These are phyloP conservation scores for Xiphophorus maculatus DNA, from an alignment of 2,113 vertebrate genomes.

Conservation along the genomic window DNA sequence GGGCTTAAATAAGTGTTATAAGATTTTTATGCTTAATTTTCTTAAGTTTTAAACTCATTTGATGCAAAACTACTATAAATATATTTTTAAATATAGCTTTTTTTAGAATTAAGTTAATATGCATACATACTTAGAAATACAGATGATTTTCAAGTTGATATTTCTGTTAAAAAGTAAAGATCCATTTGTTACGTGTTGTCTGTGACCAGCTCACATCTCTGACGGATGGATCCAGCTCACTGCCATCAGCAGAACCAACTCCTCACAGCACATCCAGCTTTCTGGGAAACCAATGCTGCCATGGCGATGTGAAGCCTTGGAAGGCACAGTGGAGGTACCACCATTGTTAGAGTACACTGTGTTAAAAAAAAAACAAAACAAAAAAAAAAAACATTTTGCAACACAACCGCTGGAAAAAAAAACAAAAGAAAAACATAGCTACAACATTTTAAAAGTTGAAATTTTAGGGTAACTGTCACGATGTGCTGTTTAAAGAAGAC, in stretches of 20 bases:
- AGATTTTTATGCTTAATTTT: not conserved
- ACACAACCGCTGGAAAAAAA: too few relatives aligned
- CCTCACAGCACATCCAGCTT: conserved; percentile 55
- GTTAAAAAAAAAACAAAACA: too few relatives aligned
- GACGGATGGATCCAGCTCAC: conserved; percentile 65
- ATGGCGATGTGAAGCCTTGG: conserved; percentile 74
- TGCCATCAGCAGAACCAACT: conserved; percentile 57
- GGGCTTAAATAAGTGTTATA: not conserved
- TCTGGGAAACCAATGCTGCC: conserved; percentile 59
- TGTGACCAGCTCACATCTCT: conserved; percentile 67
- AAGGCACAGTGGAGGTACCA: conserved; percentile 71
- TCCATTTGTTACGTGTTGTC: not conserved
- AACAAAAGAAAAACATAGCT: too few relatives aligned
- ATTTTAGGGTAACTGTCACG: too few relatives aligned
- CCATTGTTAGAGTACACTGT: too few relatives aligned
- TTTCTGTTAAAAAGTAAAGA: not conserved
- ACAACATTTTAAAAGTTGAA: too few relatives aligned
- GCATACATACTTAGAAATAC: not conserved
- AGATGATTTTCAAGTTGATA: not conserved
- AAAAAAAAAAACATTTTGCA: too few relatives aligned
- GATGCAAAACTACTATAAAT: not conserved
- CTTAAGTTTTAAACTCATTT: not conserved
- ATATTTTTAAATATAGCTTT: not conserved
- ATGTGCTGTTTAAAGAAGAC: too few relatives aligned
- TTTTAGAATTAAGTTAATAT: not conserved